These are phyloP conservation scores for Oryzias celebensis DNA, from an alignment of 2,113 vertebrate species.

Conservation along the genomic window DNA sequence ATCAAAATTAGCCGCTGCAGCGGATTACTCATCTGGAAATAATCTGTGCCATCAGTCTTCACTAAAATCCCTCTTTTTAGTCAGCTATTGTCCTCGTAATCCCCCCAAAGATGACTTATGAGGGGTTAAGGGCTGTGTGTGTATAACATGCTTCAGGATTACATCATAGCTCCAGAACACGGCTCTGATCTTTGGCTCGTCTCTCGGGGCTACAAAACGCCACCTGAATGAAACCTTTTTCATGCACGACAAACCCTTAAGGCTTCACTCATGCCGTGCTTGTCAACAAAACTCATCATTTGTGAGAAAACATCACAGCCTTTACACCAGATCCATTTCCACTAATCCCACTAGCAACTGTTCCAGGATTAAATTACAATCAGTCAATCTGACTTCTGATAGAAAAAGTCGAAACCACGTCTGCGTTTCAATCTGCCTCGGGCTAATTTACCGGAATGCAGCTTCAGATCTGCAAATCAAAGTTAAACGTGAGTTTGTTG, in stretches of 20 bases:
- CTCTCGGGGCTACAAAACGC: constrained; percentile 14
- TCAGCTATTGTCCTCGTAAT: background rate
- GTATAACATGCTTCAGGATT: constrained; percentile 12
- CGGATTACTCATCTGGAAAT: too few relatives aligned
- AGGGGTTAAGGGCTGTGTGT: background rate
- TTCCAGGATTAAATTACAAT: constrained; percentile 58
- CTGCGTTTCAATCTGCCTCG: constrained; percentile 17
- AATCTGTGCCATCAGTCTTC: background rate
- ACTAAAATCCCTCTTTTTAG: background rate
- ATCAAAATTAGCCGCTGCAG: too few relatives aligned
- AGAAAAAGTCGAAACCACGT: constrained; percentile 43
- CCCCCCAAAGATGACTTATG: background rate
- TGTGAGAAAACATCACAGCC: constrained; percentile 48
- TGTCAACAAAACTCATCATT: constrained; percentile 54
- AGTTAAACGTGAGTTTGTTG: constrained; percentile 14
- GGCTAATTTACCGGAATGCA: constrained; percentile 62
- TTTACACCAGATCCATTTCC: constrained; percentile 55
- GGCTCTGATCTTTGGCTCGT: constrained; percentile 19
- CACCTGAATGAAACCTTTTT: background rate
- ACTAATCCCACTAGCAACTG: constrained; percentile 48
- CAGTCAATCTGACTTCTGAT: constrained; percentile 53
- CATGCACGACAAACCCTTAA: background rate
- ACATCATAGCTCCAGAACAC: constrained; percentile 22
- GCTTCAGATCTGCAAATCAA: constrained; percentile 50
- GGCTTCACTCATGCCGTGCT: constrained; percentile 31